These are phyloP conservation scores for Sebastes goodei DNA, from an alignment of 2,797 vertebrate species.

Conservation along the genomic window DNA sequence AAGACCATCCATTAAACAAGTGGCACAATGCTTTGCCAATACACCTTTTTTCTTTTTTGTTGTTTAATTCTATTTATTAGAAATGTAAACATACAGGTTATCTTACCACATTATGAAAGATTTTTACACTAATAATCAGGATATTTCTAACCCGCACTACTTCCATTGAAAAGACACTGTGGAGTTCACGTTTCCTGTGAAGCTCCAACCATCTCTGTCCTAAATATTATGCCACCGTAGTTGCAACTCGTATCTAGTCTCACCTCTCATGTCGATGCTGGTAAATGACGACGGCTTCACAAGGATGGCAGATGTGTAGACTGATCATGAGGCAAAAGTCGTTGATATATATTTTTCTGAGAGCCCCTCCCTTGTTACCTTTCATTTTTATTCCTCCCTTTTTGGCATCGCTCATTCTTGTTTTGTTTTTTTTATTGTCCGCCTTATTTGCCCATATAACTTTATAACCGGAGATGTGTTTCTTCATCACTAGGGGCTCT, in stretches of 20 bases:
- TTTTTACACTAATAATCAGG: not conserved
- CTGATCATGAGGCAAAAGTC: not conserved
- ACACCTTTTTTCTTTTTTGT: not conserved
- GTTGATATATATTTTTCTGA: constrained; percentile 36
- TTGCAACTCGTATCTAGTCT: constrained; percentile 24
- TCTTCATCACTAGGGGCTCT: constrained; percentile 9
- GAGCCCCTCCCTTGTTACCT: constrained; percentile 42
- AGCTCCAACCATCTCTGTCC: not conserved
- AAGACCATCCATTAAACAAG: not conserved
- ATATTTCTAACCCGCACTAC: not conserved
- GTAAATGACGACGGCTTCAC: constrained; percentile 13
- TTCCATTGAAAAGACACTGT: not conserved
- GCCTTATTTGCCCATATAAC: constrained; percentile 3
- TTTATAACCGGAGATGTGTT: not conserved
- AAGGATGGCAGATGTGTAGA: constrained; percentile 15
- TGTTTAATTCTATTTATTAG: not conserved
- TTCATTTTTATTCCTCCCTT: constrained; percentile 21
- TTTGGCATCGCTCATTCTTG: constrained; percentile 25
- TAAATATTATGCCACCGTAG: not conserved
- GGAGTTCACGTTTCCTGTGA: not conserved
- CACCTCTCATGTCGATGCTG: constrained; percentile 78
- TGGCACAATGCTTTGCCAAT: not conserved
- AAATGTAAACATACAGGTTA: not conserved
- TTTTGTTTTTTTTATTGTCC: not conserved
- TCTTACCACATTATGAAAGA: not conserved